Evolutionary conservation across 2,113 vertebrate genomes (phyloP), one percentile per base, ranked within the genome.

Genomic region (Boulengeromyrus knoepffleri): DNA sequence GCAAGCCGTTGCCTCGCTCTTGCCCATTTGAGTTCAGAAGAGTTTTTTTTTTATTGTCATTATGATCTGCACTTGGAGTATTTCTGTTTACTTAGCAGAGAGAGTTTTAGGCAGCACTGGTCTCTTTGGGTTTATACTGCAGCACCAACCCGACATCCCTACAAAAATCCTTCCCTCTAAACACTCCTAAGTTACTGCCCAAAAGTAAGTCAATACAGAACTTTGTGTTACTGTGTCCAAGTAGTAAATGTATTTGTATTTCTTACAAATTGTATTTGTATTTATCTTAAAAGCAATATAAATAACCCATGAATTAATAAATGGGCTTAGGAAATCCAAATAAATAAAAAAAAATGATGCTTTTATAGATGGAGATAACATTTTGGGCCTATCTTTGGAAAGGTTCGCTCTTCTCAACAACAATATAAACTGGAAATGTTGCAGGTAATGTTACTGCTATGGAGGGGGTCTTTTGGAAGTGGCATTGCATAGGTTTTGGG

Each of bases 71-170:
- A 21, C 17, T 83, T 10, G 13, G 12, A 50, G n/a, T 24, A 86
- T 86, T 86, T 86, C 47, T 85, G 83, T 86, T 86, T 86, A 13
- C 45, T 86, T 50, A 80, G 15, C 74, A 80, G 31, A 80, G 36
- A 36, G 36, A 42, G 17, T 80, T 36, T 80, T 31, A 70, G 62
- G 36, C 4, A 80, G 2, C 74, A 19, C 0, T 3, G 13, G 10
- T 15, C 74, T 31, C n/a, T 70, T 31, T 27, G 62, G 62, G n/a
- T 31, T 70, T 31, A 31, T 70, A 70, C 62, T 31, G 9, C 10
- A 70, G n/a, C 62, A 70, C 62, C 27, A 70, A 70, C 1, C 27
- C 62, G 31, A 70, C 21, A 27, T 10, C n/a, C n/a, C 62, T 13
- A 13, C n/a, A 70, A 70, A 66, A 70, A 70, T 3, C 27, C 10